Base-by-base conservation (phyloP, 30 jellyfish, hydroid and myxozoan genomes). In the Cassiopea xamachana region DNA sequence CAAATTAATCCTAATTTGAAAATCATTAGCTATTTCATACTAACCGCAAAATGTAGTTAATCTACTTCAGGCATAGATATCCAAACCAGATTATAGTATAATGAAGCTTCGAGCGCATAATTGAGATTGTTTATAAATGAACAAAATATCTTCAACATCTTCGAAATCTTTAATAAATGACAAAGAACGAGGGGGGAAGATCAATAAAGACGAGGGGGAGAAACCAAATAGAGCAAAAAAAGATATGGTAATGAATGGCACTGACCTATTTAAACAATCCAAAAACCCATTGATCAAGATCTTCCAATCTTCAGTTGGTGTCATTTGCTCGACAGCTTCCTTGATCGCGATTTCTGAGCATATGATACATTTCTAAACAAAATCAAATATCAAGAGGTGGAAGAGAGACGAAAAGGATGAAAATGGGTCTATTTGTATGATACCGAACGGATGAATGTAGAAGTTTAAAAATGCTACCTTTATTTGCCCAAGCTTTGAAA, bases 261-360 rank as follows among this genome's bases (percentile, higher is more conserved):
- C 76, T 13, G 7, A 95, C 99, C 97, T 79, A 69, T 87, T 84
- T 44, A 95, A 81, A 60, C 94, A 84, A 12, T 78, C 84, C 17
- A 95, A 69, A 58, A 95, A 81, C 6, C 93, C 91, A 61, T 89
- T 91, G 64, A 95, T 16, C 4, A 75, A 77, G 10, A 73, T 74
- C 82, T 81, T 91, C 99, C 99, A 95, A 14, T 90, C 93, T 67
- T 95, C 97, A 12, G 95, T 69, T n/a, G 95, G 92, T 17, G 98
- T 86, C 86, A 81, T 81, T 44, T 79, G 89, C 48, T 61, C 83
- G 17, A 95, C 60, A 48, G 96, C 91, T 78, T 90, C 97, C 68
- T 87, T 87, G 9, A 95, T 80, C 4, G 96, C 94, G 7, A 90
- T 68, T 19, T 80, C 95, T 72, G 97, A 79, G 69, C 99, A 95